Evolutionary conservation across 2,113 vertebrate species (phyloP).

Genomic region (Aix galericulata): DNA sequence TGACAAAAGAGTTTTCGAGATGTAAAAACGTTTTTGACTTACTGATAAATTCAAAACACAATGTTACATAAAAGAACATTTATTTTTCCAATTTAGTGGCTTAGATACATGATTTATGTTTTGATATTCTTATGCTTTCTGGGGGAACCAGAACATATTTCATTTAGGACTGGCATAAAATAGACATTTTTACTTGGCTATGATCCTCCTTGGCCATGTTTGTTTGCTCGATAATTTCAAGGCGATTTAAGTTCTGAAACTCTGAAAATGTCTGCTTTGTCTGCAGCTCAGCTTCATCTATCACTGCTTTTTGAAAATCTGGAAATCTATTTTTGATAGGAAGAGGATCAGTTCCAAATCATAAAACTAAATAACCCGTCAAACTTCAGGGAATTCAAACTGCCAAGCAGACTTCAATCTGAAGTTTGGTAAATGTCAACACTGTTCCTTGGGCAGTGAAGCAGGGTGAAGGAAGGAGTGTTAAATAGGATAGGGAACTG

Average conservation of each 20-base stretch:
- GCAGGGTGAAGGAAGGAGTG: neutral
- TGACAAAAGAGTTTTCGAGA: neutral
- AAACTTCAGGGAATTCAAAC: conserved; percentile 31
- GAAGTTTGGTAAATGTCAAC: conserved; percentile 45
- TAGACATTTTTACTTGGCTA: neutral
- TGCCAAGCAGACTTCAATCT: conserved; percentile 24
- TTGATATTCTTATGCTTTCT: neutral
- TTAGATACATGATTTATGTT: neutral
- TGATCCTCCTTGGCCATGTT: neutral
- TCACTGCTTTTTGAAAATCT: neutral
- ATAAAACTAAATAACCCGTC: conserved; percentile 37
- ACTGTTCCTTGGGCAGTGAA: conserved; percentile 10
- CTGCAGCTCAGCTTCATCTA: neutral
- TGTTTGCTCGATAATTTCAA: conserved; percentile 2
- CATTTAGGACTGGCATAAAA: neutral
- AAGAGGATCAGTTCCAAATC: conserved; percentile 14
- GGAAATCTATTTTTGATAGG: conserved; percentile 10
- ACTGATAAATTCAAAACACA: neutral
- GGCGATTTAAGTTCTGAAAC: neutral
- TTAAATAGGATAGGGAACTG: conserved; percentile 17
- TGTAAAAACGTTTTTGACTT: neutral
- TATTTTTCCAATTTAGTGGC: neutral
- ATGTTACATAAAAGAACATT: neutral
- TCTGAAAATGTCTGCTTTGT: neutral
- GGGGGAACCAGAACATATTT: neutral